Evolutionary conservation across 1,140 invertebrate species (phyloP).

Genomic region (Chironomus tepperi): DNA sequence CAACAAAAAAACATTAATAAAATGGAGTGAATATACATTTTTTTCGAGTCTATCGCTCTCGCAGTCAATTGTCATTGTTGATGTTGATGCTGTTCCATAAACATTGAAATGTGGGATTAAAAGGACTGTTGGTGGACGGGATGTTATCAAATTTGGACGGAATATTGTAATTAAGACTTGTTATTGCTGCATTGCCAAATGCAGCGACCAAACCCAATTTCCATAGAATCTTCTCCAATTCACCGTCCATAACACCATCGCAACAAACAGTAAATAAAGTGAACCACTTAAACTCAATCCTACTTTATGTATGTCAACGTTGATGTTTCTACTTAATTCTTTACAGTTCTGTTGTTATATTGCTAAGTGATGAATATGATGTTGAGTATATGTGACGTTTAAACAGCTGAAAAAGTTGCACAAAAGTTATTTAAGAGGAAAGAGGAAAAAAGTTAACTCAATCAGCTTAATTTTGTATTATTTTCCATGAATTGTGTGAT

Average conservation of each 20-base stretch:
- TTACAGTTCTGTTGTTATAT: neutral
- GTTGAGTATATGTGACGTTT: neutral
- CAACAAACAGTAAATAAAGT: too few relatives aligned
- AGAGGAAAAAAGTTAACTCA: neutral
- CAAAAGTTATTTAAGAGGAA: neutral
- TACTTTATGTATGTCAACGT: neutral
- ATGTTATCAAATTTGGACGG: too few relatives aligned
- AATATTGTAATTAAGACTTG: too few relatives aligned
- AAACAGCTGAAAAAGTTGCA: slow-evolving; percentile 6
- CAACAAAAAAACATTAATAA: slow-evolving; percentile 1
- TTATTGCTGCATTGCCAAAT: too few relatives aligned
- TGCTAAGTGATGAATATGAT: neutral
- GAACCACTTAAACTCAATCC: neutral
- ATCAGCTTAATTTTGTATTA: neutral
- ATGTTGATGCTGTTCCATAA: too few relatives aligned
- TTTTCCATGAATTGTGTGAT: too few relatives aligned
- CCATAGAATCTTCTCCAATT: too few relatives aligned
- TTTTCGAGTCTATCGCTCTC: neutral
- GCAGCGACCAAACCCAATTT: too few relatives aligned
- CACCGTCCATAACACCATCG: too few relatives aligned
- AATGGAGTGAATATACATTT: neutral
- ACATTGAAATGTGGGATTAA: too few relatives aligned
- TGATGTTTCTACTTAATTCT: slow-evolving; percentile 2
- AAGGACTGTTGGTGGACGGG: too few relatives aligned
- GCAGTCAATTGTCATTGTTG: too few relatives aligned